Conservation (phyloP, 2,888 invertebrate genomes). For the Acleris literana region DNA sequence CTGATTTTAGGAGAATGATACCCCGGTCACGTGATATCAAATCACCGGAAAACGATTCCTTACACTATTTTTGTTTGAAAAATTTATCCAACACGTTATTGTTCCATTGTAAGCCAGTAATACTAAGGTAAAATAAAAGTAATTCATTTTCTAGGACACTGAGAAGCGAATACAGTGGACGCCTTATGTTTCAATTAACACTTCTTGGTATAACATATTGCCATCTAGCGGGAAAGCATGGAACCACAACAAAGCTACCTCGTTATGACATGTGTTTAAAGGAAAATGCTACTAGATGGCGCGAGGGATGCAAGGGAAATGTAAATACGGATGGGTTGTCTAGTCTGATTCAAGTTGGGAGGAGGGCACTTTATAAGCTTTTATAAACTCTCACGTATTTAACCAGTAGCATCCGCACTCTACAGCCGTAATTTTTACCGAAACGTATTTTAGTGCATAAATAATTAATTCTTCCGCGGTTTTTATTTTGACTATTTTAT, state of each 20-base stretch:
- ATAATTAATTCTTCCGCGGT: too few species aligned
- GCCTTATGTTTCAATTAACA: slow-evolving; percentile 32
- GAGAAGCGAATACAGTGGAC: slow-evolving; percentile 19
- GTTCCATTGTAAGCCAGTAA: slow-evolving; percentile 16
- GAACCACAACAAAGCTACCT: neutral
- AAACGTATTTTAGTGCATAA: neutral
- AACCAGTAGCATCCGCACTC: slow-evolving; percentile 24
- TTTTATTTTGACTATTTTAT: too few species aligned
- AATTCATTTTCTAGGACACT: slow-evolving; percentile 27
- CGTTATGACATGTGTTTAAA: neutral
- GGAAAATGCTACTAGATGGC: slow-evolving; percentile 31
- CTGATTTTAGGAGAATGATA: neutral
- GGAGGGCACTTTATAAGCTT: slow-evolving; percentile 24
- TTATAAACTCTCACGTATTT: slow-evolving; percentile 4
- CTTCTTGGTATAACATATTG: neutral
- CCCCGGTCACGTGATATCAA: neutral
- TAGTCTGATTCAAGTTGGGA: slow-evolving; percentile 20
- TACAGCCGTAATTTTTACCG: neutral
- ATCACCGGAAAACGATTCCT: neutral
- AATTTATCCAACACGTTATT: neutral
- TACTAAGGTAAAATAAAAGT: slow-evolving; percentile 31
- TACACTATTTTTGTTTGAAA: neutral
- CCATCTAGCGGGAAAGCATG: slow-evolving; percentile 18
- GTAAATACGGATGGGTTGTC: slow-evolving; percentile 23
- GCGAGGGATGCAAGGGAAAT: slow-evolving; percentile 4